Evolutionary conservation across 2,888 invertebrate species (phyloP).

Genomic region (Mesopsocus fuscifrons): DNA sequence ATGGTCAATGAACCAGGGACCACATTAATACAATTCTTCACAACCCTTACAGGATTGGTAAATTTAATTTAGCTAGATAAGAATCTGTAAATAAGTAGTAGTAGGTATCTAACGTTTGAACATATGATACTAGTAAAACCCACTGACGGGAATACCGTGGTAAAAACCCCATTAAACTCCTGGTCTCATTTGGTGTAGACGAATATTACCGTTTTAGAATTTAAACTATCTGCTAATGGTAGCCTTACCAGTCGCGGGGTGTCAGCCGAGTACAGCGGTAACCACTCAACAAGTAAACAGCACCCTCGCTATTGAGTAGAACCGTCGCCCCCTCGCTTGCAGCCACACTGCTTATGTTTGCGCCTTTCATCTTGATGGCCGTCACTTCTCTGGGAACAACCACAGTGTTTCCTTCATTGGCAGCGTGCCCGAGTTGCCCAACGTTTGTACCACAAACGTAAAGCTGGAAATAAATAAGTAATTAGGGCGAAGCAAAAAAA

Average conservation of each 20-base stretch:
- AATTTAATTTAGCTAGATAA: too few species aligned
- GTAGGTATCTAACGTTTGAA: too few species aligned
- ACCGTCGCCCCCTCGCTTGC: constrained; percentile 49
- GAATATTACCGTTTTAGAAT: too few species aligned
- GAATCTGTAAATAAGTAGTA: too few species aligned
- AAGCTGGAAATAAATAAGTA: constrained; percentile 22
- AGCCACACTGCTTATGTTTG: constrained; percentile 33
- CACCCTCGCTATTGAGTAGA: constrained; percentile 40
- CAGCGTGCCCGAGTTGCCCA: constrained; percentile 59
- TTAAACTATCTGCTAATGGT: too few species aligned
- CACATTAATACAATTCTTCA: too few species aligned
- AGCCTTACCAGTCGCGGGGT: constrained; percentile 28
- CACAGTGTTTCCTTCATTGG: constrained; percentile 27
- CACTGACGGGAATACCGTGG: too few species aligned
- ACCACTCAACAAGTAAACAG: constrained; percentile 49
- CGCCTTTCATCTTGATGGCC: constrained; percentile 22
- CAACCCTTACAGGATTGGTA: too few species aligned
- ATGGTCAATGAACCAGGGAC: too few species aligned
- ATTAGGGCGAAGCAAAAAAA: background rate
- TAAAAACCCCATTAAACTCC: too few species aligned
- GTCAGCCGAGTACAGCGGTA: constrained; percentile 49
- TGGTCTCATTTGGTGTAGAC: too few species aligned
- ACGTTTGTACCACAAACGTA: constrained; percentile 68
- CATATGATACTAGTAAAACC: too few species aligned
- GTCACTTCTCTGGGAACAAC: constrained; percentile 25